These are phyloP conservation scores for Pachyuromys duprasi DNA, from an alignment of 2,797 vertebrate genomes.

Conservation along the genomic window DNA sequence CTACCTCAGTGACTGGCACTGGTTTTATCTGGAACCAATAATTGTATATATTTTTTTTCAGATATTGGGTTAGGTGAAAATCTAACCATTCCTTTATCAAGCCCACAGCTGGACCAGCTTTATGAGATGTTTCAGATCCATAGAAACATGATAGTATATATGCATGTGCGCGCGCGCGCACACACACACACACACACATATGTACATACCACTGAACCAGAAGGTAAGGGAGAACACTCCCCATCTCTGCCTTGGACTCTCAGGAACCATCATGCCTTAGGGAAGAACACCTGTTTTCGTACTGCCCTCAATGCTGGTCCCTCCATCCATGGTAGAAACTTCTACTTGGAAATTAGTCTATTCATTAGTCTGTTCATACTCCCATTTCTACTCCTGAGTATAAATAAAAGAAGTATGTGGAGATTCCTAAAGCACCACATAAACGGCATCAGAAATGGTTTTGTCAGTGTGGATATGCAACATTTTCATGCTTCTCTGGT, in stretches of 20 bases:
- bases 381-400: rapidly evolving
- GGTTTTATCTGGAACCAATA: background rate
- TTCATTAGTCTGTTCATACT: rapidly evolving
- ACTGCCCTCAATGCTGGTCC: rapidly evolving
- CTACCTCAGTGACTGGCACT: too few relatives aligned
- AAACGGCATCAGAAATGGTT: background rate
- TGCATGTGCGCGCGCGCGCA: too few relatives aligned
- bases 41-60: background rate
- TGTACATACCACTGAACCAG: too few relatives aligned
- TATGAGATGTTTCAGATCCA: background rate
- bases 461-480: background rate
- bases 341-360: rapidly evolving
- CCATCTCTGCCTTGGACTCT: rapidly evolving
- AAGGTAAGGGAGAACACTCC: background rate
- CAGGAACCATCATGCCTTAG: rapidly evolving
- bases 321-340: rapidly evolving
- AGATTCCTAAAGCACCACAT: background rate
- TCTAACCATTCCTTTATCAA: background rate
- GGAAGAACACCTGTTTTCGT: rapidly evolving
- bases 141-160: background rate
- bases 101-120: background rate
- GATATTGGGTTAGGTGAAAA: background rate
- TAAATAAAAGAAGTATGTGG: background rate
- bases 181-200: too few relatives aligned
- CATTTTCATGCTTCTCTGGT: rapidly evolving